Evolutionary conservation across 2,797 vertebrate species (phyloP).

Genomic region (Epinephelus awoara): DNA sequence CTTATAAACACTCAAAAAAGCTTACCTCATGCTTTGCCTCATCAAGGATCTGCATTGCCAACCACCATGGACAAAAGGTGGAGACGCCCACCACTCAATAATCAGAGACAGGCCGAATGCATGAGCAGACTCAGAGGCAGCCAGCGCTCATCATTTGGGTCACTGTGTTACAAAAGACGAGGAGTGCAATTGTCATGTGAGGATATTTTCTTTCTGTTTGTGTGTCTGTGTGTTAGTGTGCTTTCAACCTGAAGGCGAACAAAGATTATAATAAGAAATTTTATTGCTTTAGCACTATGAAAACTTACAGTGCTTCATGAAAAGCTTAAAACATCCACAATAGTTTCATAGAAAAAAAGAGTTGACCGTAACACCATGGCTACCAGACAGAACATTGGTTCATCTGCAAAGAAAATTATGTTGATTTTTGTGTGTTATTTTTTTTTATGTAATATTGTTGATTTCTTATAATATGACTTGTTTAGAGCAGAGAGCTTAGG

Average conservation of each 20-base stretch:
- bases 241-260: constrained; percentile 5
- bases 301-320: not conserved
- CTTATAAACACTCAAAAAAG: constrained; percentile 80
- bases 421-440: no score
- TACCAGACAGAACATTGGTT: no score
- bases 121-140: constrained; percentile 55
- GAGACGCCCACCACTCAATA: constrained; percentile 56
- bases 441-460: not conserved
- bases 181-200: constrained; percentile 13
- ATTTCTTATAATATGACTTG: not conserved
- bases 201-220: not conserved
- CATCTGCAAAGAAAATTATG: no score
- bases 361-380: no score
- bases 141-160: constrained; percentile 48
- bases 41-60: constrained; percentile 69
- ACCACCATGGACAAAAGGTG: constrained; percentile 62
- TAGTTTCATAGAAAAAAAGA: not conserved
- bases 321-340: not conserved
- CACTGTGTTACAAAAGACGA: constrained; percentile 50
- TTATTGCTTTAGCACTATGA: not conserved
- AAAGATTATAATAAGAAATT: not conserved
- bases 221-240: not conserved
- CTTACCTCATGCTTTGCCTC: constrained; percentile 75
- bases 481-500: not conserved
- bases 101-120: constrained; percentile 63